Percentiles rank a stretch among this genome's conserved stretches.
phyloP scores from a whole-genome alignment of 35 echinoderm and acorn worm species.

The Holothuria glaberrima region DNA sequence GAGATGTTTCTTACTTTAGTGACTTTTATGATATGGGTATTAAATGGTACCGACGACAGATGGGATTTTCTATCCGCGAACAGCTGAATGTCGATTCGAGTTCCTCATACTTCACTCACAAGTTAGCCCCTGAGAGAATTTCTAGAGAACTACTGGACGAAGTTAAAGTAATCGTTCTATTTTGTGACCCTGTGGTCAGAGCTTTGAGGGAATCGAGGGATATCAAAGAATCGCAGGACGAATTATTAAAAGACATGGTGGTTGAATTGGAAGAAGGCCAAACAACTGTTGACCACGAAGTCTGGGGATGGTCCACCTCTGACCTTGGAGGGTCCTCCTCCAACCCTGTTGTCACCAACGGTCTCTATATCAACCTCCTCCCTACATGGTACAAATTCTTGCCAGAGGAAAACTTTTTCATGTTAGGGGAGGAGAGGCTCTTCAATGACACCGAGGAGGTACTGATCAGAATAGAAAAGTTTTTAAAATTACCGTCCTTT shows the following conservation, averaged over 20 bases:
- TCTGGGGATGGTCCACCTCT: too few relatives aligned
- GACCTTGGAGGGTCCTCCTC: too few relatives aligned
- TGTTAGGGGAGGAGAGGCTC: constrained; percentile 25
- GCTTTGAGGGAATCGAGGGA: constrained; percentile 12
- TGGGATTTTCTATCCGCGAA: neutral
- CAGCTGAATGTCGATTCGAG: neutral
- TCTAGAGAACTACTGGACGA: neutral
- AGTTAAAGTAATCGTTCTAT: constrained; percentile 22
- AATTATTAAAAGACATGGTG: constrained; percentile 22
- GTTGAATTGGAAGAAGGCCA: neutral
- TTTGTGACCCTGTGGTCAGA: constrained; percentile 37
- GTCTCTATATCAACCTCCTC: constrained; percentile 26
- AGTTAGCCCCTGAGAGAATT: neutral
- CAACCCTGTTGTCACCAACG: neutral
- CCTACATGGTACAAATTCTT: constrained; percentile 13
- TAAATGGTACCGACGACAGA: constrained; percentile 22
- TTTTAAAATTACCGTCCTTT: constrained; percentile 23
- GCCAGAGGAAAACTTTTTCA: constrained; percentile 5
- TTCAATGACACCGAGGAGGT: constrained; percentile 3
- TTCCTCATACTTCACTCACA: constrained; percentile 20
- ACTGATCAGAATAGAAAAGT: neutral
- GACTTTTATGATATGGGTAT: constrained; percentile 43
- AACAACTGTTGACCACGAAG: neutral
- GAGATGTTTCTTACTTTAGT: constrained; percentile 28
- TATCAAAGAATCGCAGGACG: neutral